Percentiles rank a stretch among this genome's conserved stretches.
These are phyloP conservation scores for Porites cylindrica DNA, from an alignment of 92 coral and sea anemone species.

Conservation along the genomic window DNA sequence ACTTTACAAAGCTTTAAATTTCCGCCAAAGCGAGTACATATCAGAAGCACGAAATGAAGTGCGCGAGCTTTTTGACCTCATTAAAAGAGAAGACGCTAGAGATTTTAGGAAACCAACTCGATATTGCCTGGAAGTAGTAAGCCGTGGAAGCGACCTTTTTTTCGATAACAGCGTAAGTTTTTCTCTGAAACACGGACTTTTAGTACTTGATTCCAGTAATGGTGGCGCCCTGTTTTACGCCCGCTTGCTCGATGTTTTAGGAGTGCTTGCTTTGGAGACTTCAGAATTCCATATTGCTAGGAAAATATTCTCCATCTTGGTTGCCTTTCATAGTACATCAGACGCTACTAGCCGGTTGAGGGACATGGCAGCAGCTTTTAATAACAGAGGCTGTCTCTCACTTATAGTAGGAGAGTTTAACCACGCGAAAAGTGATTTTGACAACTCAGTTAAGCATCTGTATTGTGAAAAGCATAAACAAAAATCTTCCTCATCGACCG, in stretches of 20 bases:
- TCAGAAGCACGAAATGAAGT: not conserved
- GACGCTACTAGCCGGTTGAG: not conserved
- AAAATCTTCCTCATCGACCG: not conserved
- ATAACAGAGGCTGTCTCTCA: slow-evolving; percentile 22
- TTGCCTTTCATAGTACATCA: not conserved
- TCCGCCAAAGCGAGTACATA: not conserved
- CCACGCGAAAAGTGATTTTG: not conserved
- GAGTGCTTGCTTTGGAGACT: not conserved
- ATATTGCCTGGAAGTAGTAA: not conserved
- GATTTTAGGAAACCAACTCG: not conserved
- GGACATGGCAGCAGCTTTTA: slow-evolving; percentile 30
- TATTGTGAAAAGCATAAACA: not conserved
- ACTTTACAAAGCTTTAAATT: not conserved
- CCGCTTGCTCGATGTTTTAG: not conserved
- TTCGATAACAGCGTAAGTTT: not conserved
- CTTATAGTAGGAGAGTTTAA: not conserved
- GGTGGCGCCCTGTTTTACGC: not conserved
- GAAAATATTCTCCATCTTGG: not conserved
- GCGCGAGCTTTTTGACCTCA: not conserved
- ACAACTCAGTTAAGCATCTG: not conserved
- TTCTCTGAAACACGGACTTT: not conserved
- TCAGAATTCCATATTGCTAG: slow-evolving; percentile 23
- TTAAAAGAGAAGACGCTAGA: not conserved
- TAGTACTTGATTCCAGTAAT: not conserved
- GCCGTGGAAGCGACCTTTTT: not conserved